Percentiles rank a stretch among this genome's conserved stretches.
phyloP scores from a whole-genome alignment of 2,113 vertebrate genomes.

The Ammodramus savannarum region DNA sequence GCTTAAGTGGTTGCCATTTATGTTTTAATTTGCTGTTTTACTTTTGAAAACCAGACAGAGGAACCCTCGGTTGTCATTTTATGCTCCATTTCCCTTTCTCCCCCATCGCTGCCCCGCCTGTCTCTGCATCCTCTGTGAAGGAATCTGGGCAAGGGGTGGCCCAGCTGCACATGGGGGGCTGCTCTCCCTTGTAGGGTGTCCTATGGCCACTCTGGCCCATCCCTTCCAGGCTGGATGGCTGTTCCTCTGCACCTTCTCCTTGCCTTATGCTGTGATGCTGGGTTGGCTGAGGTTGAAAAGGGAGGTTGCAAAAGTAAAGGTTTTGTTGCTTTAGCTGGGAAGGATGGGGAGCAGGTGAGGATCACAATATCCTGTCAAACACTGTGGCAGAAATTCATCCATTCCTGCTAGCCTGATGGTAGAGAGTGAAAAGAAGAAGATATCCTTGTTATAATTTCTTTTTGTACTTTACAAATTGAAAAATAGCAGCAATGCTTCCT shows the following conservation, averaged over 20 bases:
- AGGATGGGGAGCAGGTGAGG: background rate
- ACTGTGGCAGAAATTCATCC: background rate
- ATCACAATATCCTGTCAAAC: background rate
- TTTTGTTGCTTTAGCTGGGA: background rate
- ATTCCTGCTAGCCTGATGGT: background rate
- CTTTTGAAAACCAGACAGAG: slow-evolving; percentile 21
- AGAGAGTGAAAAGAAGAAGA: background rate
- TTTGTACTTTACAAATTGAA: background rate
- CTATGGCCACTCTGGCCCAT: background rate
- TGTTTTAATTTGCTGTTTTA: slow-evolving; percentile 67
- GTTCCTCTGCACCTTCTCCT: background rate
- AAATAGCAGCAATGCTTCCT: background rate
- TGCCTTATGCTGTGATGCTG: background rate
- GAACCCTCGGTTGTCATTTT: slow-evolving; percentile 20
- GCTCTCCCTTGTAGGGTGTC: background rate
- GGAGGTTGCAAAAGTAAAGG: background rate
- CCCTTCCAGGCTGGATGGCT: background rate
- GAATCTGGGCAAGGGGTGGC: background rate
- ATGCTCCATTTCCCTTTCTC: slow-evolving; percentile 34
- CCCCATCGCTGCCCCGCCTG: background rate
- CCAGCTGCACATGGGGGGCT: background rate
- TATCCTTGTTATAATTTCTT: background rate
- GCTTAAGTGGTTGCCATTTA: slow-evolving; percentile 36
- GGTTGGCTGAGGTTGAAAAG: background rate
- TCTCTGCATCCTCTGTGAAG: background rate